phyloP scores from a whole-genome alignment of 1,140 invertebrate species.

The Wasmannia auropunctata region DNA sequence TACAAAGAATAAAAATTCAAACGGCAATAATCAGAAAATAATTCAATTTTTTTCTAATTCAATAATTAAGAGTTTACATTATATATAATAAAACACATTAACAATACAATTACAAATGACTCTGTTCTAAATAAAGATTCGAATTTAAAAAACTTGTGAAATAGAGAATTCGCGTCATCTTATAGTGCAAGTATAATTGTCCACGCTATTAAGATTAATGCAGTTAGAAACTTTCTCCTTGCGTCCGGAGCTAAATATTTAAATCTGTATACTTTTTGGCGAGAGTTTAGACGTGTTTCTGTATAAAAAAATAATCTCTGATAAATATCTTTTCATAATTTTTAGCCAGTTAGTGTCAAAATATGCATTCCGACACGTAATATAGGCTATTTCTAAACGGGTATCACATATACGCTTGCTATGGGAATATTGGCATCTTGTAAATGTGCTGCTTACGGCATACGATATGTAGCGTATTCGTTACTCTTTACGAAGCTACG shows the following conservation, averaged over 20 bases:
- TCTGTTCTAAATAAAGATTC: neutral
- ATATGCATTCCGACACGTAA: neutral
- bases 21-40: neutral
- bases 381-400: constrained; percentile 6
- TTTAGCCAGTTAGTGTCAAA: constrained; percentile 23
- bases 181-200: neutral
- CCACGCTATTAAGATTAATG: neutral
- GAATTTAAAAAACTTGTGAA: neutral
- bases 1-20: neutral
- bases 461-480: constrained; percentile 18
- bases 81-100: neutral
- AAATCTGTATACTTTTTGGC: neutral
- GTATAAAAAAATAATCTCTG: constrained; percentile 55
- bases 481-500: constrained; percentile 8
- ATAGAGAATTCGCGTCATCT: neutral
- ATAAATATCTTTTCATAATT: constrained; percentile 28
- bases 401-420: constrained; percentile 42
- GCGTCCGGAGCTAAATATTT: neutral
- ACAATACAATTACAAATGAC: neutral
- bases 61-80: too few relatives aligned
- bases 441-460: constrained; percentile 1
- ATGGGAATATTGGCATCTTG: constrained; percentile 37
- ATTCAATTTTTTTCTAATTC: too few relatives aligned
- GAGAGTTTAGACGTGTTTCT: constrained; percentile 7
- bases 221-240: constrained; percentile 6